Evolutionary conservation across 2,888 invertebrate species (phyloP).

Genomic region (Pediacus dermestoides): DNA sequence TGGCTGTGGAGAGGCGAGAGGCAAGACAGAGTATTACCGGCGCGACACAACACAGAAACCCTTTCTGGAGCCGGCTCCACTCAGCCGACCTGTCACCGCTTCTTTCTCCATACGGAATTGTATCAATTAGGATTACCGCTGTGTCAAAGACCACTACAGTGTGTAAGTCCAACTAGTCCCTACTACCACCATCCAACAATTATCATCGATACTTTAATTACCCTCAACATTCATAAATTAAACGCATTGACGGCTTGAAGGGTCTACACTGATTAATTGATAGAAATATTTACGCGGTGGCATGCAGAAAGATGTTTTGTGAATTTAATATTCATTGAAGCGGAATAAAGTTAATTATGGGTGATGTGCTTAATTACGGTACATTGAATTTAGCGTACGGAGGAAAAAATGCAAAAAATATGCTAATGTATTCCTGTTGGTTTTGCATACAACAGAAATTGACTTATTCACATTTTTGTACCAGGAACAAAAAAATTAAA

Average conservation of each 20-base stretch:
- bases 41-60: constrained; percentile 51
- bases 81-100: constrained; percentile 39
- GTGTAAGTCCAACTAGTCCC: constrained; percentile 6
- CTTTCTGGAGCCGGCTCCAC: constrained; percentile 49
- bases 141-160: constrained; percentile 19
- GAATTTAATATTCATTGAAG: too few species aligned
- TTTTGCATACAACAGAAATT: too few species aligned
- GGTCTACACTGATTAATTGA: constrained; percentile 17
- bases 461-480: too few species aligned
- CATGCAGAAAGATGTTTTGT: constrained; percentile 6
- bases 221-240: constrained; percentile 23
- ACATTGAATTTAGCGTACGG: too few species aligned
- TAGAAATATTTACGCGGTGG: constrained; percentile 2
- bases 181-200: constrained; percentile 13
- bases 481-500: too few species aligned
- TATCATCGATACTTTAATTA: constrained; percentile 26
- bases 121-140: constrained; percentile 44
- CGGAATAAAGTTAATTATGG: too few species aligned
- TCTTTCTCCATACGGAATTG: constrained; percentile 38
- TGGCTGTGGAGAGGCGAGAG: constrained; percentile 19
- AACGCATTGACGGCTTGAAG: constrained; percentile 13
- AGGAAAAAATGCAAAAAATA: too few species aligned
- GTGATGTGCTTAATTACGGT: too few species aligned
- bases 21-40: constrained; percentile 33
- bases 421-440: too few species aligned